Evolutionary conservation across 1,140 invertebrate species (phyloP).

Genomic region (Cataglyphis hispanica): DNA sequence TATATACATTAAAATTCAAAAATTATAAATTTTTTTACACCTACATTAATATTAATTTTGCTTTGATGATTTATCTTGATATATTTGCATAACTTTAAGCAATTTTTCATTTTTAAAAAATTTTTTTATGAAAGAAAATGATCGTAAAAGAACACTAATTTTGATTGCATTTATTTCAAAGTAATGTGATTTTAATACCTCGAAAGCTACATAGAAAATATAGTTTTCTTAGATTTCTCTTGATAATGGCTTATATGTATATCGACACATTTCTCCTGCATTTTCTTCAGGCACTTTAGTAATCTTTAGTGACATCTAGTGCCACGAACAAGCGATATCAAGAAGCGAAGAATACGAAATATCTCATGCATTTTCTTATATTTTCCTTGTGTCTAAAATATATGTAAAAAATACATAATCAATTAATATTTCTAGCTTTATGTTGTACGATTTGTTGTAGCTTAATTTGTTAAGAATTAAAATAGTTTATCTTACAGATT

Average conservation of each 20-base stretch:
- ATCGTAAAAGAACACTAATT: too few species aligned
- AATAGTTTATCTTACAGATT: background rate
- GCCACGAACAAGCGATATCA: background rate
- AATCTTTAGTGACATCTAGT: constrained; percentile 55
- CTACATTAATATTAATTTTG: background rate
- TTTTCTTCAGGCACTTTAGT: constrained; percentile 30
- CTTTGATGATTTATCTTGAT: background rate
- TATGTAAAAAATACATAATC: background rate
- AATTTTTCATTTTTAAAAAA: background rate
- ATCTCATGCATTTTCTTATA: background rate
- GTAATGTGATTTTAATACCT: background rate
- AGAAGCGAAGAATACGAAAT: background rate
- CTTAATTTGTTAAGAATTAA: background rate
- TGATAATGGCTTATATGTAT: background rate
- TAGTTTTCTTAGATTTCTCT: background rate
- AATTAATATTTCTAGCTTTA: background rate
- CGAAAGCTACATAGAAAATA: background rate
- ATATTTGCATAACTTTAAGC: background rate
- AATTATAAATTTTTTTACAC: background rate
- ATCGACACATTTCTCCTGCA: background rate
- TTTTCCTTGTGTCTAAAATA: background rate
- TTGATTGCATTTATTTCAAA: background rate
- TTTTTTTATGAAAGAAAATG: background rate
- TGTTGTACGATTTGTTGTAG: background rate
- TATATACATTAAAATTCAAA: background rate